Conservation (phyloP, 2,797 vertebrate genomes). For the Pangasius macronema region DNA sequence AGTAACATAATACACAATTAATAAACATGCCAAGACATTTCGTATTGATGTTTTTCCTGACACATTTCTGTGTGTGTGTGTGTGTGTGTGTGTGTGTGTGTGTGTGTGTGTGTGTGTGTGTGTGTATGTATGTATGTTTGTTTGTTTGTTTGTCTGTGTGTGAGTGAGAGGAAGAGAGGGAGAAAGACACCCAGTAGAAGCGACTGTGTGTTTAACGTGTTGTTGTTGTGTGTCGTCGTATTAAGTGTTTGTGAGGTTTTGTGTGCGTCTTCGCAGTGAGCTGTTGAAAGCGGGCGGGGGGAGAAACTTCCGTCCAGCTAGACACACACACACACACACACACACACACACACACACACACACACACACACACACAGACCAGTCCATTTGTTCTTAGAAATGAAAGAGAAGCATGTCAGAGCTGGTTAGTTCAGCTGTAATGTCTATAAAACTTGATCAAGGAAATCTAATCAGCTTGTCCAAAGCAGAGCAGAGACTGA, state of each 20-base stretch:
- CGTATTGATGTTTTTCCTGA: neutral
- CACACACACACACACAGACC: constrained; percentile 13
- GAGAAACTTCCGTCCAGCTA: constrained; percentile 63
- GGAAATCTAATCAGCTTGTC: neutral
- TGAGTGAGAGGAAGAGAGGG: neutral
- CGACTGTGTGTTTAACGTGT: neutral
- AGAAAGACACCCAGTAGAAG: neutral
- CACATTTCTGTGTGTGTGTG: neutral
- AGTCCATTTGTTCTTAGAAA: neutral
- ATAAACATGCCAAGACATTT: neutral
- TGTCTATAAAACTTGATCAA: neutral
- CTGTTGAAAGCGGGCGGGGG: constrained; percentile 69
- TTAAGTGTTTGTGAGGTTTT: constrained; percentile 22
- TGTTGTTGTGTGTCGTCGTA: constrained; percentile 3
- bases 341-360: constrained; percentile 1
- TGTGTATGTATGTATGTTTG: too few relatives aligned
- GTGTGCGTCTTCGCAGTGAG: constrained; percentile 62
- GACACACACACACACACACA: constrained; percentile 41
- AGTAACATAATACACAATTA: too few relatives aligned
- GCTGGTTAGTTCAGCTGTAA: neutral
- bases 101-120: neutral
- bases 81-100: neutral
- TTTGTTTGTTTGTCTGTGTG: neutral
- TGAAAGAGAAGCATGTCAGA: constrained; percentile 11
- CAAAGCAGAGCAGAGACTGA: neutral